A percentile compares a stretch with the other conserved stretches of the same genome.
Conservation (phyloP, 2,888 invertebrate genomes). For the Diabrotica balteata region DNA sequence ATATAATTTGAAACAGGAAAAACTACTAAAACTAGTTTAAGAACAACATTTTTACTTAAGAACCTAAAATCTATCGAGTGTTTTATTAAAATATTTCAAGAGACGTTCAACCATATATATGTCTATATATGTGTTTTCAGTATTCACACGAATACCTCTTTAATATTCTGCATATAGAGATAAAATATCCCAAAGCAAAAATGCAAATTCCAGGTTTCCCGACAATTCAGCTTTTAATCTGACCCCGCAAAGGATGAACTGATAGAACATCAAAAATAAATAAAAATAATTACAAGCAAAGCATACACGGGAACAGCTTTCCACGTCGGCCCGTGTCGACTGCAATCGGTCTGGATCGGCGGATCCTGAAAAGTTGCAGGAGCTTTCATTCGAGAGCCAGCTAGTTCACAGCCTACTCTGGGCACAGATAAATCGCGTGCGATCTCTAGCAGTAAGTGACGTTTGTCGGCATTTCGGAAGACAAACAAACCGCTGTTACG, state of each 20-base stretch:
- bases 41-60: no score
- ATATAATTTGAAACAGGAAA: no score
- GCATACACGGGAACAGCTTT: conserved; percentile 29
- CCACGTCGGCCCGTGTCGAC: conserved; percentile 19
- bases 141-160: background rate
- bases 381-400: conserved; percentile 33
- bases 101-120: no score
- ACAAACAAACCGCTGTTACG: background rate
- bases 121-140: background rate
- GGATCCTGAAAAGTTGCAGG: conserved; percentile 33
- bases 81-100: no score
- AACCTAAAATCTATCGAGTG: no score
- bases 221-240: conserved; percentile 18
- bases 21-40: no score
- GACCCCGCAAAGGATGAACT: conserved; percentile 19
- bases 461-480: conserved; percentile 20
- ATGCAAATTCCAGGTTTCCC: conserved; percentile 14
- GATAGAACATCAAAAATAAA: conserved; percentile 33
- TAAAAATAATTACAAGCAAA: conserved; percentile 37
- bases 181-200: conserved; percentile 14
- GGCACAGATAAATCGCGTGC: conserved; percentile 24
- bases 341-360: conserved; percentile 22
- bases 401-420: conserved; percentile 35
- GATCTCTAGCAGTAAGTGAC: conserved; percentile 14
- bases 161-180: background rate